Base-by-base conservation (phyloP, 2,113 vertebrate species). In the Caranx melampygus region DNA sequence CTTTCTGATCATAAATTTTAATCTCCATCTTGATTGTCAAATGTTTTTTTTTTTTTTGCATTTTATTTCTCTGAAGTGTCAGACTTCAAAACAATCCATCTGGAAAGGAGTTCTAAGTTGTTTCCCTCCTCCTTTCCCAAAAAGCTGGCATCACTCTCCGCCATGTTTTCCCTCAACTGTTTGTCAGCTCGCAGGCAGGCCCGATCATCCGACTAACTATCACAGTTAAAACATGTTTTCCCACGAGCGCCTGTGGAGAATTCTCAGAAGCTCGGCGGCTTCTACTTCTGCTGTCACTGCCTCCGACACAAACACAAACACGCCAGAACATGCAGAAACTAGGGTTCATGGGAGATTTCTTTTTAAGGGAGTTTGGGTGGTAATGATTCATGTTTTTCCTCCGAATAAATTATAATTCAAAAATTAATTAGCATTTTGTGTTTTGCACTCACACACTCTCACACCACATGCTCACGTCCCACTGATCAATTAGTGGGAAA, bases 151-250 rank as follows among this genome's bases (percentile, higher is more conserved):
- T 67, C 78, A 21, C 21, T 66, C 44, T 60, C 45, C 5, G 12
- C 31, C 44, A 60, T 58, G 69, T 82, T 84, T 70, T 68, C 72
- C 55, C 60, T 75, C 33, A 42, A 40, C 73, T 81, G 75, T 88
- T 87, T 79, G 70, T 78, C 77, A 57, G 69, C 63, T 82, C 37
- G 59, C 66, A 84, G 62, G 81, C 61, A 72, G 72, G 69, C 75
- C 55, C 59, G 5, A 67, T 90, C 82, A 73, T 65, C 72, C 20
- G 8, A 20, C 58, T 62, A 84, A 71, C 62, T 64, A 85, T 83
- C 77, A 72, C 80, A 87, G 77, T 45, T 69, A 33, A 72, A 81
- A 62, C 68, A 37, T 72, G 76, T 75, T 86, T 90, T 78, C 72
- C 72, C 72, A 61, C 7, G 8, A 72, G 75, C 3, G 7, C 52